phyloP scores from a whole-genome alignment of 1,140 invertebrate genomes.

The Zelostemma sp. region DNA sequence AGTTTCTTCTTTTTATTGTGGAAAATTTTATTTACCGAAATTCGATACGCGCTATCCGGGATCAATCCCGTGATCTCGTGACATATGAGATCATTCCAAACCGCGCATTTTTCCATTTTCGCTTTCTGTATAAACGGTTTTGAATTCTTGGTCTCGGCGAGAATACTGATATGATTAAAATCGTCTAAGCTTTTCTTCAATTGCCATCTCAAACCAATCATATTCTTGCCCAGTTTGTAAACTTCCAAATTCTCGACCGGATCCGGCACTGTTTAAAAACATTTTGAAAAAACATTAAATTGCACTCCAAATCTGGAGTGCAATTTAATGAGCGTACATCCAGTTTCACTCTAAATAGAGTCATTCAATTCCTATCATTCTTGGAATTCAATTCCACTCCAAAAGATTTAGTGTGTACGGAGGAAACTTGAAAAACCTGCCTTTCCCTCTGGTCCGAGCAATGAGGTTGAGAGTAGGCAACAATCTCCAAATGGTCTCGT shows the following conservation, averaged over 20 bases:
- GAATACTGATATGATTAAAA: conserved; percentile 9
- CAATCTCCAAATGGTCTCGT: conserved; percentile 17
- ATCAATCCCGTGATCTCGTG: conserved; percentile 22
- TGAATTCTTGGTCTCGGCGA: background rate
- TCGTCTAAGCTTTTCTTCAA: background rate
- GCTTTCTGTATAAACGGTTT: background rate
- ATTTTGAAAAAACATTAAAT: too few relatives aligned
- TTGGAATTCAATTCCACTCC: too few relatives aligned
- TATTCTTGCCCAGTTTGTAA: conserved; percentile 26
- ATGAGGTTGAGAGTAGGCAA: conserved; percentile 12
- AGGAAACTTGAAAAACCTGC: conserved; percentile 12
- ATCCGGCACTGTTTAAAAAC: conserved; percentile 3
- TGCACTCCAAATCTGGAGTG: too few relatives aligned
- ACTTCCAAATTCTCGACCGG: conserved; percentile 18
- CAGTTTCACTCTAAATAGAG: too few relatives aligned
- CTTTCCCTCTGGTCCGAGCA: conserved; percentile 13
- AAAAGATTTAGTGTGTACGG: too few relatives aligned
- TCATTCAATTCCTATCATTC: too few relatives aligned
- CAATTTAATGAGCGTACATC: too few relatives aligned
- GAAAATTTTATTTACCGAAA: conserved; percentile 24
- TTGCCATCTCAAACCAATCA: conserved; percentile 33
- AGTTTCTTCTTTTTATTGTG: background rate
- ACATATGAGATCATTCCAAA: conserved; percentile 22
- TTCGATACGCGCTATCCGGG: conserved; percentile 11
- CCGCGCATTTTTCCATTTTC: conserved; percentile 11